phyloP scores from a whole-genome alignment of 2,888 invertebrate species.

The Cheiracanthium punctorium region DNA sequence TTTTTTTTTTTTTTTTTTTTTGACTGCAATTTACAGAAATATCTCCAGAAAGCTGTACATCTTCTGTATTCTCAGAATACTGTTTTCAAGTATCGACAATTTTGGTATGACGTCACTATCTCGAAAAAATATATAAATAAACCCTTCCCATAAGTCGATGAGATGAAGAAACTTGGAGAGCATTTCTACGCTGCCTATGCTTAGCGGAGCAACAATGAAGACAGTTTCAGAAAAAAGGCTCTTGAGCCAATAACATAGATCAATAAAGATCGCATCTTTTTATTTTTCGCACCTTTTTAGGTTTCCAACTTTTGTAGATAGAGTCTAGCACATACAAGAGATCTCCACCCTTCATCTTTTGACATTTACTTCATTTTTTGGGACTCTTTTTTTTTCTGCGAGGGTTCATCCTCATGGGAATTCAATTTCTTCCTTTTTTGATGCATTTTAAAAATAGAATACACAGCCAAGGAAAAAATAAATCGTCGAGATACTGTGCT shows the following conservation, averaged over 20 bases:
- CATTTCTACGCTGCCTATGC: too few species aligned
- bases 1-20: too few species aligned
- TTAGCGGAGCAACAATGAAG: too few species aligned
- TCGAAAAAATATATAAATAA: too few species aligned
- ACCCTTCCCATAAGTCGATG: too few species aligned
- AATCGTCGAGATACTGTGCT: slow-evolving; percentile 8
- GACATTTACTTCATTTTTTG: slow-evolving; percentile 16
- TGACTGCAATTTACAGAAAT: too few species aligned
- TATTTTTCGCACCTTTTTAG: background rate
- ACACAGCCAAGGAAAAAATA: slow-evolving; percentile 2
- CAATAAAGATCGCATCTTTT: slow-evolving; percentile 8
- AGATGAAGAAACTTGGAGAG: too few species aligned
- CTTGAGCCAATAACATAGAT: slow-evolving; percentile 6
- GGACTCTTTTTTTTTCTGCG: background rate
- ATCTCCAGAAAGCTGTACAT: too few species aligned
- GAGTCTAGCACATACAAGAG: slow-evolving; percentile 4
- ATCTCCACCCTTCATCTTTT: slow-evolving; percentile 30
- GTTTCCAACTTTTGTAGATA: slow-evolving; percentile 17
- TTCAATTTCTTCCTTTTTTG: slow-evolving; percentile 31
- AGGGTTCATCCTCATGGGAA: background rate
- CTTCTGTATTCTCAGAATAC: too few species aligned
- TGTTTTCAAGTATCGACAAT: too few species aligned
- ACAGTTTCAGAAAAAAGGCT: too few species aligned
- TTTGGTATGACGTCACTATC: too few species aligned
- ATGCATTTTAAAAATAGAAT: slow-evolving; percentile 10